Evolutionary conservation across 2,888 invertebrate species (phyloP).

Genomic region (Eupeodes luniger): DNA sequence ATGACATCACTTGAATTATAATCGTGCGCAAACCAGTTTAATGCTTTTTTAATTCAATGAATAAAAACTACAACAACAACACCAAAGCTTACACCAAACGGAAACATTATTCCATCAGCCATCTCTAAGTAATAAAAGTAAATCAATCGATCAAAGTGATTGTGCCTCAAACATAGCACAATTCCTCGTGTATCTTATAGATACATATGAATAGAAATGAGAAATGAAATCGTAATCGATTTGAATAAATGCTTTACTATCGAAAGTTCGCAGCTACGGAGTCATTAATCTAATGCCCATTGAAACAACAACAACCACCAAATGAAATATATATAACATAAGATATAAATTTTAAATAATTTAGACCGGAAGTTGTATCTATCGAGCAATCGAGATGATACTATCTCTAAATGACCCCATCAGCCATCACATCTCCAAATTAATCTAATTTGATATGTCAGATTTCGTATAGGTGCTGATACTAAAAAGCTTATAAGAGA

Average conservation of each 20-base stretch:
- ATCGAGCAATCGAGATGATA: conserved; percentile 1
- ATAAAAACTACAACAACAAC: neutral
- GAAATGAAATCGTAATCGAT: conserved; percentile 10
- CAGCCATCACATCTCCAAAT: conserved; percentile 14
- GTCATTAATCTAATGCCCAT: conserved; percentile 64
- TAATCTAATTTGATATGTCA: conserved; percentile 38
- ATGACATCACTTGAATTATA: conserved; percentile 73
- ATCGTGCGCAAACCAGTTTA: conserved; percentile 66
- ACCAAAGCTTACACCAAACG: conserved; percentile 51
- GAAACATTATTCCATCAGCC: conserved; percentile 67
- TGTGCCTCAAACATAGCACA: conserved; percentile 11
- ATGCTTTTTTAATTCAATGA: conserved; percentile 5
- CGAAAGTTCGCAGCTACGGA: conserved; percentile 69
- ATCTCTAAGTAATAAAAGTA: conserved; percentile 26
- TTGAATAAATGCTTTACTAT: conserved; percentile 40
- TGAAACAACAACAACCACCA: neutral
- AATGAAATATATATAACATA: conserved; percentile 7
- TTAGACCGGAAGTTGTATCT: conserved; percentile 32
- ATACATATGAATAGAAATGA: conserved; percentile 24
- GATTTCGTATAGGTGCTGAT: neutral
- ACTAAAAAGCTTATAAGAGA: conserved; percentile 11
- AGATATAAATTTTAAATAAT: conserved; percentile 24
- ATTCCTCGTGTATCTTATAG: neutral
- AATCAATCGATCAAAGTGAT: conserved; percentile 67
- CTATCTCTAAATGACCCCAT: conserved; percentile 7